Percentiles rank a stretch among this genome's conserved stretches.
Evolutionary conservation across 2,797 vertebrate genomes (phyloP).

Genomic region (Xyrichtys novacula): DNA sequence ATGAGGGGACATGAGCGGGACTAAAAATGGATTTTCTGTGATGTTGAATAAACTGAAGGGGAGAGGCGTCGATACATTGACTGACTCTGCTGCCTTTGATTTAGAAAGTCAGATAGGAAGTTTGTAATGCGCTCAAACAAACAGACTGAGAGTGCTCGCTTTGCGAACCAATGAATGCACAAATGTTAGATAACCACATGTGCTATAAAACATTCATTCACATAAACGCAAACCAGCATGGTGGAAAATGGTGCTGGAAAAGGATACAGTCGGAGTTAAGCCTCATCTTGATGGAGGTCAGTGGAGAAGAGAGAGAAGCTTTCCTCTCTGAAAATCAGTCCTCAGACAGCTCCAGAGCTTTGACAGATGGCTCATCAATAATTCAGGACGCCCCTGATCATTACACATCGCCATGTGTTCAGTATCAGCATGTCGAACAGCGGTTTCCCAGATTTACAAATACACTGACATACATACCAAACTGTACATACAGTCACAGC

Average conservation of each 20-base stretch:
- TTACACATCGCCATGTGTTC: conserved; percentile 74
- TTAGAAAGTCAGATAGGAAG: conserved; percentile 52
- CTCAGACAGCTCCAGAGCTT: conserved; percentile 47
- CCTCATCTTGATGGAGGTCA: conserved; percentile 31
- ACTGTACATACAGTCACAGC: conserved; percentile 20
- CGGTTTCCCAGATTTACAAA: conserved; percentile 66
- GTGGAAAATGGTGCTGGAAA: conserved; percentile 25
- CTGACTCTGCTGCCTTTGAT: conserved; percentile 55
- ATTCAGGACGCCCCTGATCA: conserved; percentile 72
- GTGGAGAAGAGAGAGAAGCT: conserved; percentile 23
- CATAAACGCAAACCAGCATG: conserved; percentile 9
- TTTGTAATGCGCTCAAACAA: conserved; percentile 51
- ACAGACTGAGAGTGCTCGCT: conserved; percentile 1
- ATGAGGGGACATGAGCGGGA: conserved; percentile 46
- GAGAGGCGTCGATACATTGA: conserved; percentile 38
- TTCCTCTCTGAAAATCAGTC: conserved; percentile 34
- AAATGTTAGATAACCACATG: background rate
- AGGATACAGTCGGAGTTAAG: conserved; percentile 23
- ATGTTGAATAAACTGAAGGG: conserved; percentile 72
- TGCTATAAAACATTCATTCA: background rate
- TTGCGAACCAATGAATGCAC: background rate
- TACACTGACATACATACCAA: conserved; percentile 53
- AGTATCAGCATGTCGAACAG: conserved; percentile 63
- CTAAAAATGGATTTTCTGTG: conserved; percentile 69
- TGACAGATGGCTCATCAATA: conserved; percentile 83